Percentiles rank a stretch among this genome's conserved stretches.
Evolutionary conservation across 2,888 invertebrate genomes (phyloP).

Genomic region (Troides helena): DNA sequence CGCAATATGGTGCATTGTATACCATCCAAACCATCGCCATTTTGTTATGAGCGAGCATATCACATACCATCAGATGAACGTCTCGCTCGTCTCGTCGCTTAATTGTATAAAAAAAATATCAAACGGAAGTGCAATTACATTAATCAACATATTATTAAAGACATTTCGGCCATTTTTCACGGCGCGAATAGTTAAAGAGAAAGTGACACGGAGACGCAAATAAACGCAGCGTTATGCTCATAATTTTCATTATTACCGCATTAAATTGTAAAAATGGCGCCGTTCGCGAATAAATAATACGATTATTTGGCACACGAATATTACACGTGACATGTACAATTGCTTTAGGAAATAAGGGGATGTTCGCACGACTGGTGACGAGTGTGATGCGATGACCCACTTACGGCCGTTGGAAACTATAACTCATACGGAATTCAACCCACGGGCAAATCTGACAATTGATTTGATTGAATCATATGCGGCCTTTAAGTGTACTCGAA

Average conservation of each 20-base stretch:
- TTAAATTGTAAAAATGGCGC: slow-evolving; percentile 27
- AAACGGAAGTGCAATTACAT: too few relatives aligned
- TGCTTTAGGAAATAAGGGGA: slow-evolving; percentile 28
- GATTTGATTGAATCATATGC: slow-evolving; percentile 24
- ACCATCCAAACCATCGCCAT: too few relatives aligned
- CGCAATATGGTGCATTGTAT: too few relatives aligned
- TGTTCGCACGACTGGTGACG: slow-evolving; percentile 19
- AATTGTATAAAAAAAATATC: not conserved
- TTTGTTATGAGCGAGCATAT: too few relatives aligned
- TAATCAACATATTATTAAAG: slow-evolving; percentile 6
- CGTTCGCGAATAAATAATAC: slow-evolving; percentile 23
- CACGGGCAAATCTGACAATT: slow-evolving; percentile 24
- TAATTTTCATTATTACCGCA: slow-evolving; percentile 9
- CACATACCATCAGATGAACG: too few relatives aligned
- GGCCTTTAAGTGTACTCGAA: too few relatives aligned
- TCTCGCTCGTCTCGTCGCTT: too few relatives aligned
- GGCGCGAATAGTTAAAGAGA: slow-evolving; percentile 12
- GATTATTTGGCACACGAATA: slow-evolving; percentile 25
- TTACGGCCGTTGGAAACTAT: slow-evolving; percentile 22
- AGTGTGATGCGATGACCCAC: slow-evolving; percentile 23
- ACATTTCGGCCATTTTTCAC: slow-evolving; percentile 1
- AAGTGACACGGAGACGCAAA: slow-evolving; percentile 8
- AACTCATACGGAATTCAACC: slow-evolving; percentile 22
- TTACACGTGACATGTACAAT: slow-evolving; percentile 26
- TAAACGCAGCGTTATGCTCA: slow-evolving; percentile 1